Base-by-base conservation (phyloP, 1,140 invertebrate species). In the Ceratina australensis region DNA sequence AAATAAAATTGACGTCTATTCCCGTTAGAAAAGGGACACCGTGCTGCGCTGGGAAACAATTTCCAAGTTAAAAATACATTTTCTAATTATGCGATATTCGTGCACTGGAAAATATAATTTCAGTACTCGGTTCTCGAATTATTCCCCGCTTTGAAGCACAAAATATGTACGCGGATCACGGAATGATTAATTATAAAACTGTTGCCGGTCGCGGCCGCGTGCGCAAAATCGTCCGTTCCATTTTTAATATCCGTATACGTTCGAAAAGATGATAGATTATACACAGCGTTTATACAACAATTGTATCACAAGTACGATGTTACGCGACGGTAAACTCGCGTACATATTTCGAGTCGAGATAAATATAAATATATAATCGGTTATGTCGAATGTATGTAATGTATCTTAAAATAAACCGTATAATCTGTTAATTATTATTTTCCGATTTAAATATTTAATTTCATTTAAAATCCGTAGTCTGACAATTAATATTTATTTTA, bases 401-500 rank as follows among this genome's bases (percentile, higher is more conserved):
- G 10, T 1, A 10, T 42, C 33, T 5, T 10, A 42, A 42, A 42
- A 42, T 42, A 42, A 42, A 42, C 33, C 33, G 10, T 10, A 10
- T 10, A 42, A 1, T 42, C 33, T 42, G 8, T 42, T 42, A 42
- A 7, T 42, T 42, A 42, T 42, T 42, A 10, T 42, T 42, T 42
- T 42, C 33, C 33, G 33, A 42, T 42, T 8, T 5, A 42, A 42
- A 42, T 42, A 8, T 42, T 42, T 42, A 8, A 42, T 42, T 8
- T 3, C 33, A 42, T 42, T 42, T 7, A 1, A 42, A 42, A 42
- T 42, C 33, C 33, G 33, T 42, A 42, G 33, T 42, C 33, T 10
- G 33, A 10, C 5, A 42, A 42, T 42, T 42, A 42, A 71, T 72
- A 69, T 79, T 83, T 79, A 63, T 54, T 20, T 64, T 60, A 81